phyloP scores from a whole-genome alignment of 2,797 vertebrate species.

The Lagodon rhomboides region DNA sequence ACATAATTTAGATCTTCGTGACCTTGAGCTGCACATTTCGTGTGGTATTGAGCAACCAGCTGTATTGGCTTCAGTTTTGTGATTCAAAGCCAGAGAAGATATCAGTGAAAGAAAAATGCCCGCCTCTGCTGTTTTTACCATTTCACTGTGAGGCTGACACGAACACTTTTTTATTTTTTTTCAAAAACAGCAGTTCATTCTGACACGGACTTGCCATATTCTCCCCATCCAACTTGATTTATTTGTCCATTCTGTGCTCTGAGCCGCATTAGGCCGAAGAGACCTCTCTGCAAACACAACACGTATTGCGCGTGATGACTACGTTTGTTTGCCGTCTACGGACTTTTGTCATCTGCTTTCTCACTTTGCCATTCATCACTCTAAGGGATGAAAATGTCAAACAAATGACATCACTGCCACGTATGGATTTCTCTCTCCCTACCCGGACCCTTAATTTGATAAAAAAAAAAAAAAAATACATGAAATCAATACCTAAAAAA shows the following conservation, averaged over 20 bases:
- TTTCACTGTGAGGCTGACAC: conserved; percentile 16
- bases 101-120: conserved; percentile 21
- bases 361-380: conserved; percentile 74
- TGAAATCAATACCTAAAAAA: conserved; percentile 83
- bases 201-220: conserved; percentile 16
- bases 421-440: conserved; percentile 78
- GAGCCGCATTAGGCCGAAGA: conserved; percentile 15
- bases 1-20: conserved; percentile 8
- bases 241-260: conserved; percentile 26
- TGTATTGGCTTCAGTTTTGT: conserved; percentile 35
- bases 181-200: conserved; percentile 9
- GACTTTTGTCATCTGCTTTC: conserved; percentile 65
- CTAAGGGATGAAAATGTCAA: conserved; percentile 83
- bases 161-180: background rate
- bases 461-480: conserved; percentile 61
- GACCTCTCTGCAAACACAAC: conserved; percentile 23
- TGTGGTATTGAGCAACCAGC: conserved; percentile 17
- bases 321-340: conserved; percentile 51
- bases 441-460: conserved; percentile 81
- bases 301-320: conserved; percentile 35
- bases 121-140: conserved; percentile 8
- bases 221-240: conserved; percentile 23
- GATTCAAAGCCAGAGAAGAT: conserved; percentile 33
- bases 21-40: conserved; percentile 36
- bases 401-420: conserved; percentile 79